phyloP scores from a whole-genome alignment of 2,113 vertebrate species.

The Corythaeola cristata region DNA sequence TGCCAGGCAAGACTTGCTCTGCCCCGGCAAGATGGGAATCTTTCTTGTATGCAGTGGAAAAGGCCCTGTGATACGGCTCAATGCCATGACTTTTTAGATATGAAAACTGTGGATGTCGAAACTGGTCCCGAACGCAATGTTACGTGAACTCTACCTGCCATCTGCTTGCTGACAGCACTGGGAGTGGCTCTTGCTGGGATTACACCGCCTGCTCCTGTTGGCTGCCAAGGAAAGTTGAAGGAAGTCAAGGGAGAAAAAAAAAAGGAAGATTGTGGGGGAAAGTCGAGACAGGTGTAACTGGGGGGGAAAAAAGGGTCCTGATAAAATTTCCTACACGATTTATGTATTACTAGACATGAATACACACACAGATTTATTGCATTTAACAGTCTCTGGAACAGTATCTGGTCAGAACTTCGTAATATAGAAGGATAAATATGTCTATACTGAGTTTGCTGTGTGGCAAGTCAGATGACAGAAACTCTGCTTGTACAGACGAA shows the following conservation, averaged over 20 bases:
- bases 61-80: not conserved
- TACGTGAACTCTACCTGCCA: not conserved
- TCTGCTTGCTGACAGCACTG: not conserved
- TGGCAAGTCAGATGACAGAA: not conserved
- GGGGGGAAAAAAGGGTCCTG: too few species aligned
- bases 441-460: rapidly evolving
- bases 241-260: not conserved
- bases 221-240: not conserved
- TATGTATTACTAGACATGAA: not conserved
- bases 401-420: not conserved
- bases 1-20: not conserved
- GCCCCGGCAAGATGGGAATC: not conserved
- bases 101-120: not conserved
- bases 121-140: not conserved
- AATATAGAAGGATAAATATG: not conserved
- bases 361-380: not conserved
- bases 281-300: not conserved
- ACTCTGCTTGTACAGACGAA: not conserved
- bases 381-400: not conserved
- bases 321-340: not conserved
- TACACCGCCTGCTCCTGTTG: not conserved
- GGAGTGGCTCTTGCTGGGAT: not conserved
- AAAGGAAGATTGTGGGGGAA: not conserved
- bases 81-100: not conserved
- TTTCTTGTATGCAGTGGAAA: not conserved